Evolutionary conservation across 2,888 invertebrate genomes (phyloP), one percentile per base, ranked within the genome.

Genomic region (Epicampocera succincta): DNA sequence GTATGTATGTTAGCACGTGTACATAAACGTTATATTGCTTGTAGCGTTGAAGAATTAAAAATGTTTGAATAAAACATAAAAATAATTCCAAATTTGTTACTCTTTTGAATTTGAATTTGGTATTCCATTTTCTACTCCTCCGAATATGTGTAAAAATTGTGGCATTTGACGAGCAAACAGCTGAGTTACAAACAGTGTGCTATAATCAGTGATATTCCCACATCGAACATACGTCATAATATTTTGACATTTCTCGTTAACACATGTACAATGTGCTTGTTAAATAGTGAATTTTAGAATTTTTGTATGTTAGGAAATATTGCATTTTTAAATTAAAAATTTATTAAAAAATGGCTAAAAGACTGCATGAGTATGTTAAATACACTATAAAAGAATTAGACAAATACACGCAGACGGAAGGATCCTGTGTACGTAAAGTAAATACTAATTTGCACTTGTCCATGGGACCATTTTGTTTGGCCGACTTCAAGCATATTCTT

Each of bases 401-500:
- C 9, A 88, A 90, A n/a, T 91, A 93, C 60, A 85, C 91, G 1
- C 88, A 91, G 66, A 91, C 91, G 19, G 88, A 91, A 15, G 91
- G 92, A 38, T 92, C 93, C 0, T 92, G 92, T 83, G 93, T 94
- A 1, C 88, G 87, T 69, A 89, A 89, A 83, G 87, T 91, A 4
- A 92, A 92, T 81, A 89, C 88, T 19, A 87, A 89, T 3, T 89
- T 92, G 81, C 93, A 93, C 84, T 73, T 93, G 11, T 90, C 91
- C 0, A 88, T 94, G 69, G 92, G 92, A 82, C 93, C 94, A 0
- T 92, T 91, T 84, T 92, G 93, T 65, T 87, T 94, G 81, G 90
- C 87, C 0, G 84, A 93, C 84, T 87, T 93, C 17, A 91, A 91
- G 61, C 86, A 89, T 33, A 92, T 93, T 1, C 85, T 94, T 0